Base-by-base conservation (phyloP, 2,113 vertebrate genomes). In the Otolemur garnettii region DNA sequence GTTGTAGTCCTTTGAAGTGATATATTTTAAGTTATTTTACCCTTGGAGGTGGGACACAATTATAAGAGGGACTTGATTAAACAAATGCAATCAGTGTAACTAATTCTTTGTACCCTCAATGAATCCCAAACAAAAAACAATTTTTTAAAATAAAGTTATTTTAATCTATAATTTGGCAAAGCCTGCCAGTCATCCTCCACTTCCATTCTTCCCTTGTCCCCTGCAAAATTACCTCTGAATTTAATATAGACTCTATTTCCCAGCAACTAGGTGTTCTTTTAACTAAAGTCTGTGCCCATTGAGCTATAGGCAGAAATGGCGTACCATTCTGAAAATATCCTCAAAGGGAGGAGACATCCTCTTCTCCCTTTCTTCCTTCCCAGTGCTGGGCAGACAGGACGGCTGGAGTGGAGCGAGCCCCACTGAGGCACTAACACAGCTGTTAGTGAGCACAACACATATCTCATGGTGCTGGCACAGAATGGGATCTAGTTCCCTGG, bases 181-280 rank as follows among this genome's bases (percentile, higher is more conserved):
- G 17, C 30, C 69, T 75, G 17, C 24, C 42, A 14, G 38, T 3
- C 35, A 13, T 5, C 42, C 38, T n/a, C 35, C 66, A 74, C 24
- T 83, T 45, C 28, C 17, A 13, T 42, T 93, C 35, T 71, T 57
- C 87, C 42, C 38, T 55, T 62, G 62, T 77, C 8, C 30, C 78
- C 42, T 69, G 57, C 69, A 96, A 80, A 89, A 90, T 33, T 21
- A 64, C 21, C 68, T 83, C 78, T 85, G 66, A 60, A 93, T 80
- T 87, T 92, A 69, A 45, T 15, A 38, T 1, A 33, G 59, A 22
- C 28, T 24, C 21, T 57, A 28, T 30, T 81, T 91, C 87, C 77
- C 45, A 79, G 62, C 18, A 85, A 62, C 24, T 38, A 13, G 26
- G 30, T 75, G 15, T 55, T 55, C 60, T 87, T 69, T 35, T 30